These are phyloP conservation scores for Siniperca knerii DNA, from an alignment of 2,113 vertebrate species.

Conservation along the genomic window DNA sequence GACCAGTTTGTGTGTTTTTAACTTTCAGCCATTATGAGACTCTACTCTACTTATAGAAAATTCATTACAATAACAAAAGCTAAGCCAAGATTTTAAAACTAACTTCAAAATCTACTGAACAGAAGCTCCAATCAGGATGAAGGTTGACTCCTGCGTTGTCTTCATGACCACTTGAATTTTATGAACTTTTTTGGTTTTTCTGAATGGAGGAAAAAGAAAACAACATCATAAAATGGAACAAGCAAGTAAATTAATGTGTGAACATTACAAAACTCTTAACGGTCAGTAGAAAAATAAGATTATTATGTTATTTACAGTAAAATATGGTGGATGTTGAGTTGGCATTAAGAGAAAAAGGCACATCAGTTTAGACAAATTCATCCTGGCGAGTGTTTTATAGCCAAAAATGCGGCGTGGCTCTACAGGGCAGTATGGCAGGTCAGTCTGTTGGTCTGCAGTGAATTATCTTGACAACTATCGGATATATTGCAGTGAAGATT, in stretches of 20 bases:
- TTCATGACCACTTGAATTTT: conserved; percentile 60
- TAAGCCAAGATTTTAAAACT: background rate
- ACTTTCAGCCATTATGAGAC: background rate
- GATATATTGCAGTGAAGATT: no score
- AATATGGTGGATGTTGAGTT: background rate
- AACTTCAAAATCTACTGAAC: background rate
- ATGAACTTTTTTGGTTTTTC: conserved; percentile 9
- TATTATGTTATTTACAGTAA: background rate
- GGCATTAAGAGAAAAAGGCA: background rate
- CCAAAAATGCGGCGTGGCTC: background rate
- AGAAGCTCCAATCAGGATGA: background rate
- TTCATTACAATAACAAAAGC: background rate
- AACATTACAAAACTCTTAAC: background rate
- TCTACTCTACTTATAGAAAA: background rate
- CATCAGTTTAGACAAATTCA: background rate
- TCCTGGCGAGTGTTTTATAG: background rate
- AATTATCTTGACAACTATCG: background rate
- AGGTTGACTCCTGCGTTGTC: background rate
- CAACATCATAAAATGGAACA: background rate
- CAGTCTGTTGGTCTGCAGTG: background rate
- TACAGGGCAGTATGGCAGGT: no score
- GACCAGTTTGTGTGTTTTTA: background rate
- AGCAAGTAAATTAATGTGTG: background rate
- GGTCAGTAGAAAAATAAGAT: background rate
- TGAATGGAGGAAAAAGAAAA: conserved; percentile 17